These are phyloP conservation scores for Polydrusus tereticollis DNA, from an alignment of 2,888 invertebrate genomes.

Conservation along the genomic window DNA sequence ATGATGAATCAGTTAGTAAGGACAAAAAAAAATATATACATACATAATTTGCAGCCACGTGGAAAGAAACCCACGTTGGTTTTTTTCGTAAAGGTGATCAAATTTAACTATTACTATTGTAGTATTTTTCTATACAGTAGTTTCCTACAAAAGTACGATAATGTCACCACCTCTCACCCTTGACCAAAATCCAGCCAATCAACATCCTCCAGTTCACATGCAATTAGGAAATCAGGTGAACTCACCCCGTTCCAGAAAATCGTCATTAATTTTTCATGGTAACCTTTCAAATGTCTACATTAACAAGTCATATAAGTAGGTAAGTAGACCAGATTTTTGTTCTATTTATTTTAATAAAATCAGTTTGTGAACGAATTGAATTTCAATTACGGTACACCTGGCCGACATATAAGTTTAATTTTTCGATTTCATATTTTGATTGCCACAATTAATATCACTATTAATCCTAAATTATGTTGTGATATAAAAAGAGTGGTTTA, in stretches of 20 bases:
- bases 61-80: no score
- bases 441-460: background rate
- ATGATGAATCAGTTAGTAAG: no score
- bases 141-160: no score
- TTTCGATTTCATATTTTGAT: background rate
- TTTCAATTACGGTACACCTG: conserved; percentile 10
- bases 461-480: background rate
- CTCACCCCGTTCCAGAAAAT: conserved; percentile 1
- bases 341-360: background rate
- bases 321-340: background rate
- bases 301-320: background rate
- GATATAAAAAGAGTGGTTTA: background rate
- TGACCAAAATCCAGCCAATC: conserved; percentile 19
- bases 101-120: no score
- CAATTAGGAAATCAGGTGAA: conserved; percentile 4
- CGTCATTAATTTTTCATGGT: conserved; percentile 29
- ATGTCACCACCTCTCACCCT: background rate
- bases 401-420: conserved; percentile 8
- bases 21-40: no score
- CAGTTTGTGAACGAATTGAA: background rate
- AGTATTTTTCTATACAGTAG: no score
- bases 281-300: conserved; percentile 27
- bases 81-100: no score
- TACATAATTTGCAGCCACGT: no score
- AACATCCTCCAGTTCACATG: background rate